Evolutionary conservation across 2,113 vertebrate genomes (phyloP).

Genomic region (Archocentrus centrarchus): DNA sequence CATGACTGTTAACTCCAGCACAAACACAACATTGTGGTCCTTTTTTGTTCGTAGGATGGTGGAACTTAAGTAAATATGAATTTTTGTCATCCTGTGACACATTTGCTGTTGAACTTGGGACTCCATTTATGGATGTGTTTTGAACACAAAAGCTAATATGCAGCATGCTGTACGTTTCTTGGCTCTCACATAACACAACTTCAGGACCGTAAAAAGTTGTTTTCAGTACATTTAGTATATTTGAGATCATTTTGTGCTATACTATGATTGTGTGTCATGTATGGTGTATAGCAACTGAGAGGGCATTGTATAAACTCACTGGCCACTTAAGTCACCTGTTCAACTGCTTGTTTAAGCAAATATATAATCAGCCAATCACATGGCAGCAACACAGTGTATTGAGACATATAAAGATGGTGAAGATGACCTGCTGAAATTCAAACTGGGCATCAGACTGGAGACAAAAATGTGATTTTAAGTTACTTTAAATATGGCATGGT

Average conservation of each 20-base stretch:
- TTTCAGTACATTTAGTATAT: not conserved
- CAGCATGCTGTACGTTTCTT: not conserved
- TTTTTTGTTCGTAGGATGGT: not conserved
- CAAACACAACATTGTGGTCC: not conserved
- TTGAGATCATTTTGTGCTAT: not conserved
- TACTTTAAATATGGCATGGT: no score
- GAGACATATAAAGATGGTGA: not conserved
- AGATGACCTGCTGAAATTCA: not conserved
- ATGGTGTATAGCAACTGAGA: not conserved
- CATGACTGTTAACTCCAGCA: not conserved
- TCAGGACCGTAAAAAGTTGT: not conserved
- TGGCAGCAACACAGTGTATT: not conserved
- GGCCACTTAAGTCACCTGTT: rapidly evolving
- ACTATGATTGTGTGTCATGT: not conserved
- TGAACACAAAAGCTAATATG: not conserved
- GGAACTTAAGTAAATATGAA: rapidly evolving
- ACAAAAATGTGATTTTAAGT: no score
- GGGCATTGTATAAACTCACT: not conserved
- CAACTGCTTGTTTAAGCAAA: not conserved
- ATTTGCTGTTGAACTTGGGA: not conserved
- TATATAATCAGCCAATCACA: not conserved
- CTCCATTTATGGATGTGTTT: not conserved
- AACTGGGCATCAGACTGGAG: no score
- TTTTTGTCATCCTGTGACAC: not conserved
- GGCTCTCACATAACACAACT: not conserved